These are phyloP conservation scores for Brotogeris chrysoptera DNA, from an alignment of 2,797 vertebrate species.

Conservation along the genomic window DNA sequence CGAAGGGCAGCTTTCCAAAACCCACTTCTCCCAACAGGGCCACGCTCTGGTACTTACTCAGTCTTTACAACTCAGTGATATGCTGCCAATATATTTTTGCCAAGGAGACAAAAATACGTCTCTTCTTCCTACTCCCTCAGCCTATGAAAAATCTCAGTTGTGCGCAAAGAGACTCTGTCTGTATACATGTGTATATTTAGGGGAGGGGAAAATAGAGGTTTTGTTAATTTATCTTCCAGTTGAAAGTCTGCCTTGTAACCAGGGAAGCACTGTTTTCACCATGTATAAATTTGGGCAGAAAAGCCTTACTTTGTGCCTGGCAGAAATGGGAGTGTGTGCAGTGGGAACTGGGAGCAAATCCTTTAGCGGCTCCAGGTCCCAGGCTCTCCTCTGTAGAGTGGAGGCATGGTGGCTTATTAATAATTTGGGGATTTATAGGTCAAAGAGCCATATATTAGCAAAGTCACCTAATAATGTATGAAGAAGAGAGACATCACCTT, in stretches of 20 bases:
- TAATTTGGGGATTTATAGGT: background rate
- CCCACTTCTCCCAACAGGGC: background rate
- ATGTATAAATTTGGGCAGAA: background rate
- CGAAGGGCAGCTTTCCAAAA: constrained; percentile 14
- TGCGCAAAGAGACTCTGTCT: background rate
- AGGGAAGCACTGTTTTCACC: background rate
- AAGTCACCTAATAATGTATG: background rate
- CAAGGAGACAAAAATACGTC: constrained; percentile 45
- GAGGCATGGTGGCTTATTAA: background rate
- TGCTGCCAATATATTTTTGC: constrained; percentile 41
- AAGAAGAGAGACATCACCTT: background rate
- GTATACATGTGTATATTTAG: background rate
- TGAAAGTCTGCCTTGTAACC: constrained; percentile 21
- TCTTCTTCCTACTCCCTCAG: constrained; percentile 8
- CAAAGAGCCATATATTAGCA: background rate
- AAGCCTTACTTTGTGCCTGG: background rate
- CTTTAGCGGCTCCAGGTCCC: background rate
- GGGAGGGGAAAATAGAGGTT: background rate
- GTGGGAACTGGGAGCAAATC: background rate
- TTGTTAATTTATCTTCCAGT: constrained; percentile 18
- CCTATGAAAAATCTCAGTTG: constrained; percentile 10
- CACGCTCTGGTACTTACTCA: constrained; percentile 6
- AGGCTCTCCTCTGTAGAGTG: background rate
- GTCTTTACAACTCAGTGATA: constrained; percentile 50
- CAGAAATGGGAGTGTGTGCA: background rate